Conservation (phyloP, 2,797 vertebrate species). For the Acomys russatus region DNA sequence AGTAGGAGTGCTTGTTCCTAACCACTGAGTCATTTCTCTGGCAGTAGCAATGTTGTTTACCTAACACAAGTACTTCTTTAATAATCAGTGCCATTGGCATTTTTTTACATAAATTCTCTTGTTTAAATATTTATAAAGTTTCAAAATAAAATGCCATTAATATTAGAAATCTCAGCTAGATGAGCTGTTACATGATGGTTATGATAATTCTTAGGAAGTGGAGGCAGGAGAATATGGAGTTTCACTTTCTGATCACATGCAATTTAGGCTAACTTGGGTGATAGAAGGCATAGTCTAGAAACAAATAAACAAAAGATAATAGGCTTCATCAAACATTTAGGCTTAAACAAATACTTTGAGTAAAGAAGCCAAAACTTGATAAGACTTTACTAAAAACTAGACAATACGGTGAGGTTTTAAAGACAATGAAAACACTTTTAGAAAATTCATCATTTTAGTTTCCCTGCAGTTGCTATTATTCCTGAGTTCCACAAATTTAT, state of each 20-base stretch:
- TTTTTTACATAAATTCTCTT: neutral
- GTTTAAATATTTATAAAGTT: neutral
- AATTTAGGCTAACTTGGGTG: neutral
- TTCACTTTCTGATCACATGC: no score
- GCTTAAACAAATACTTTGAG: neutral
- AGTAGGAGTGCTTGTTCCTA: neutral
- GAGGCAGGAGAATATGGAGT: neutral
- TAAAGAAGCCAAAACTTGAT: neutral
- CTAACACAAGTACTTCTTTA: neutral
- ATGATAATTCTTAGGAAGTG: no score
- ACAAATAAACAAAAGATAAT: neutral
- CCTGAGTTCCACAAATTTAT: neutral
- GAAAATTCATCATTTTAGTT: neutral
- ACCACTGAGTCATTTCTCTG: neutral
- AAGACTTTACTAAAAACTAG: neutral
- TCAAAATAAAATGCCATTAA: neutral
- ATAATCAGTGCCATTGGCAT: neutral
- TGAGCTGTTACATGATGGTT: neutral
- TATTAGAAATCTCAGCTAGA: neutral
- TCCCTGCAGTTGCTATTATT: neutral
- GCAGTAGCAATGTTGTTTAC: neutral
- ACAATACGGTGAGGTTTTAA: neutral
- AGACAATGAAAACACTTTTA: neutral
- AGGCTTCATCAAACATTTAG: neutral
- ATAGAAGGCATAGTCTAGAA: neutral